Evolutionary conservation across 2,888 invertebrate species (phyloP), one percentile per base, ranked within the genome.

Genomic region (Pinctada fucata): DNA sequence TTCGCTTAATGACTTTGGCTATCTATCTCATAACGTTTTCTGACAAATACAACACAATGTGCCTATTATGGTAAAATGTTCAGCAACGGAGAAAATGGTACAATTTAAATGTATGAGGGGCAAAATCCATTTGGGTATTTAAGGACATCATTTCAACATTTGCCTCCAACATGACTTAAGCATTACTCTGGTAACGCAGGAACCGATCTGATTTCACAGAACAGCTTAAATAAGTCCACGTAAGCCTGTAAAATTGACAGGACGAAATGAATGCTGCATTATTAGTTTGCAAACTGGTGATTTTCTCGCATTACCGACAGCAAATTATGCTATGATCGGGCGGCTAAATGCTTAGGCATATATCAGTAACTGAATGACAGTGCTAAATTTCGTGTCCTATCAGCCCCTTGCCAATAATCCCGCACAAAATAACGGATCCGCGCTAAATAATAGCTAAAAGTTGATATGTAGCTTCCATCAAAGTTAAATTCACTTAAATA

Each of bases 41-140:
- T 74, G 70, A 70, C 73, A 65, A 70, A 47, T 74, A 58, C 52
- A 67, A 74, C 51, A 58, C 58, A 49, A 67, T 78, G 63, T 49
- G 68, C 50, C 45, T 78, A 70, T 69, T 77, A 76, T 79, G 76
- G 63, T 74, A 76, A 76, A 76, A 69, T 79, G 75, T 47, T 75
- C 75, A 72, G 64, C 52, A 48, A 65, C 52, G 48, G 51, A 67
- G 72, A 76, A 79, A 79, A 79, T 76, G 51, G 58, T 68, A 79
- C 68, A 67, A 72, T 79, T 79, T 79, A 76, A 79, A 75, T 79
- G 75, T 79, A 79, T 79, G 79, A 79, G 68, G 45, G 10, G 45
- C 68, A 3, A 68, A 8, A 45, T 10, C 68, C 68, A 68, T 68
- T 45, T 68, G 31, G 16, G 68, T 68, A 47, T 47, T 68, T 68